A percentile compares a stretch with the other conserved stretches of the same genome.
phyloP scores from a whole-genome alignment of 2,113 vertebrate genomes.

The Gymnocephalus cernua region DNA sequence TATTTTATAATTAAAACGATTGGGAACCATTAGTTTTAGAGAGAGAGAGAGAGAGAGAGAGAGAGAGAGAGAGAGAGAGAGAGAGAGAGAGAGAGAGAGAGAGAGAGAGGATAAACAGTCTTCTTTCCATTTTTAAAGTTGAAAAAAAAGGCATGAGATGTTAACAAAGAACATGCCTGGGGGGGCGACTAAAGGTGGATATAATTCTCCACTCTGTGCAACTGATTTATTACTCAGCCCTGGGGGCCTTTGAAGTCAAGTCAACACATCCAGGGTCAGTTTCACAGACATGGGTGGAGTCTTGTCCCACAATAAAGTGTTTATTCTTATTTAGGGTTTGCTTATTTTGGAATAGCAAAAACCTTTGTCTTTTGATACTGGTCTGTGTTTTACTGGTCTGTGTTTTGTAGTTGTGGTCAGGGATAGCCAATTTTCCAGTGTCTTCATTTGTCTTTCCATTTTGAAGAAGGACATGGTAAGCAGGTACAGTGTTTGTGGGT shows the following conservation, averaged over 20 bases:
- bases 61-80: too few species aligned
- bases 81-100: neutral
- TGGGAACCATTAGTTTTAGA: too few species aligned
- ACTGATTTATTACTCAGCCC: slow-evolving; percentile 65
- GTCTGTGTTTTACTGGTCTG: neutral
- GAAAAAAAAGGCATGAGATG: slow-evolving; percentile 25
- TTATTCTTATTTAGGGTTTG: slow-evolving; percentile 31
- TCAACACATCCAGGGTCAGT: slow-evolving; percentile 56
- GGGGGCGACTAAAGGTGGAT: slow-evolving; percentile 47
- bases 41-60: neutral
- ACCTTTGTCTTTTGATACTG: neutral
- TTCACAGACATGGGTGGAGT: slow-evolving; percentile 54
- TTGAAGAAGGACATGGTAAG: neutral
- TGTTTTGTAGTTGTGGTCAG: neutral
- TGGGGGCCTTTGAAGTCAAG: slow-evolving; percentile 61
- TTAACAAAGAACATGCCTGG: slow-evolving; percentile 60
- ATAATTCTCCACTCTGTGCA: slow-evolving; percentile 42
- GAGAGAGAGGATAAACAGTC: neutral
- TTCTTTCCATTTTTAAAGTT: slow-evolving; percentile 5
- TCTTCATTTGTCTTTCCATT: slow-evolving; percentile 39
- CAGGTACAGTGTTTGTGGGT: slow-evolving; percentile 38
- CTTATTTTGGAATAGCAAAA: neutral
- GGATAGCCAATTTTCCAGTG: slow-evolving; percentile 31
- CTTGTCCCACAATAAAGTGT: slow-evolving; percentile 22
- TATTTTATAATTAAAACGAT: neutral